phyloP scores from a whole-genome alignment of 2,888 invertebrate genomes.

The Nomada lathburiana region DNA sequence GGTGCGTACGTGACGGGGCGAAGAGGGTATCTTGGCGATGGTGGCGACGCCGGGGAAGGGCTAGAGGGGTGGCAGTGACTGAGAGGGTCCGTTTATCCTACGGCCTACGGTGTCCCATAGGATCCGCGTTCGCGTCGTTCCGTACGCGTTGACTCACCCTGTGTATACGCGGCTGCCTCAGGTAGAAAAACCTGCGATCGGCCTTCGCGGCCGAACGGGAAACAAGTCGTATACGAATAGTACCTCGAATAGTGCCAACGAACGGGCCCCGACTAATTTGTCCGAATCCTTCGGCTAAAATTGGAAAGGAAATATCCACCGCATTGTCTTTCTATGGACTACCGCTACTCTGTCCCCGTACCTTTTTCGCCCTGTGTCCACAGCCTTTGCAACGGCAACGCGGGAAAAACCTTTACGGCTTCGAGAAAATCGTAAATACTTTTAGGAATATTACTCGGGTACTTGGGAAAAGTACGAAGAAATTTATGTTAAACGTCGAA shows the following conservation, averaged over 20 bases:
- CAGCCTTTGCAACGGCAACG: neutral
- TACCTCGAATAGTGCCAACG: neutral
- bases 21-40: constrained; percentile 44
- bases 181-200: constrained; percentile 64
- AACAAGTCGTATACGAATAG: constrained; percentile 37
- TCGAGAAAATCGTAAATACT: neutral
- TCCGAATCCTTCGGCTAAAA: constrained; percentile 1
- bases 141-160: constrained; percentile 61
- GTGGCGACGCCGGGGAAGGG: constrained; percentile 38
- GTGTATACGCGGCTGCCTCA: constrained; percentile 44
- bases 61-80: constrained; percentile 73
- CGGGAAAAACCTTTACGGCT: neutral
- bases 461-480: no score
- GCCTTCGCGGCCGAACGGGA: neutral
- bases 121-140: constrained; percentile 57
- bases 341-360: neutral
- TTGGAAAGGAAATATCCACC: constrained; percentile 19
- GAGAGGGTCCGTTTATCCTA: constrained; percentile 75
- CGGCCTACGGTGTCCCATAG: constrained; percentile 73
- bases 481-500: no score
- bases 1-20: constrained; percentile 66
- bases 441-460: neutral
- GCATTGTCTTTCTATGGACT: neutral
- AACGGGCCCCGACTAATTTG: constrained; percentile 31
- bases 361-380: neutral